Evolutionary conservation across 2,113 vertebrate species (phyloP).

Genomic region (Variabilichromis moorii): DNA sequence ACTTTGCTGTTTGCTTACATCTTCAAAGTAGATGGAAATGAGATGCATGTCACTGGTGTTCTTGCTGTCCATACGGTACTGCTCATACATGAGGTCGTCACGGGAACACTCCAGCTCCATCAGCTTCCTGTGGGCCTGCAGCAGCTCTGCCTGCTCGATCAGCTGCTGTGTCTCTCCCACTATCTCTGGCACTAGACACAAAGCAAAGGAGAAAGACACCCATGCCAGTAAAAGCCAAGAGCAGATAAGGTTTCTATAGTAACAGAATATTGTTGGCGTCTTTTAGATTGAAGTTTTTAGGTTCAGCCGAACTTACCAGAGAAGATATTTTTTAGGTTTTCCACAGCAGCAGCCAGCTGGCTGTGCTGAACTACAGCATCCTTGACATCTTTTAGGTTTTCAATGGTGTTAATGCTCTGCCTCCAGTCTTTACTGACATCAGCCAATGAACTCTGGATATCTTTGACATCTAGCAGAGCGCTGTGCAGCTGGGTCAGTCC

Average conservation of each 20-base stretch:
- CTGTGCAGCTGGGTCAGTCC: conserved; percentile 94
- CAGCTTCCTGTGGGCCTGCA: conserved; percentile 89
- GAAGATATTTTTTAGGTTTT: conserved; percentile 99
- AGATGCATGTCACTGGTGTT: conserved; percentile 91
- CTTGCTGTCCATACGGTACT: conserved; percentile 93
- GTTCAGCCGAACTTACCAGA: conserved; percentile 74
- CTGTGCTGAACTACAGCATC: conserved; percentile 96
- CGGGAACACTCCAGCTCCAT: conserved; percentile 96
- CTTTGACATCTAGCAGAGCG: conserved; percentile 87
- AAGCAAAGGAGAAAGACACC: not conserved
- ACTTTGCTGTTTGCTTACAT: conserved; percentile 26
- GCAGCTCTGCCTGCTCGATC: conserved; percentile 84
- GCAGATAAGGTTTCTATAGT: not conserved
- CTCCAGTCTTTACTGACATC: conserved; percentile 96
- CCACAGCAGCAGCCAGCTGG: conserved; percentile 93
- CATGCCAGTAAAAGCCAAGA: not conserved
- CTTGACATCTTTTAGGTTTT: conserved; percentile 93
- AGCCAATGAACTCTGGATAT: conserved; percentile 86
- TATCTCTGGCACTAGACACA: conserved; percentile 86
- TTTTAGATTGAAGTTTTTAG: not conserved
- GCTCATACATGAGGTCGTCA: conserved; percentile 94
- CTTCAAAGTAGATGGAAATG: conserved; percentile 87
- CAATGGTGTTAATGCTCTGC: conserved; percentile 95
- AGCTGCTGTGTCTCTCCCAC: conserved; percentile 85
- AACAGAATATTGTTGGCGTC: fast-evolving